Base-by-base conservation (phyloP, 2,888 invertebrate species). In the Cepaea hortensis region DNA sequence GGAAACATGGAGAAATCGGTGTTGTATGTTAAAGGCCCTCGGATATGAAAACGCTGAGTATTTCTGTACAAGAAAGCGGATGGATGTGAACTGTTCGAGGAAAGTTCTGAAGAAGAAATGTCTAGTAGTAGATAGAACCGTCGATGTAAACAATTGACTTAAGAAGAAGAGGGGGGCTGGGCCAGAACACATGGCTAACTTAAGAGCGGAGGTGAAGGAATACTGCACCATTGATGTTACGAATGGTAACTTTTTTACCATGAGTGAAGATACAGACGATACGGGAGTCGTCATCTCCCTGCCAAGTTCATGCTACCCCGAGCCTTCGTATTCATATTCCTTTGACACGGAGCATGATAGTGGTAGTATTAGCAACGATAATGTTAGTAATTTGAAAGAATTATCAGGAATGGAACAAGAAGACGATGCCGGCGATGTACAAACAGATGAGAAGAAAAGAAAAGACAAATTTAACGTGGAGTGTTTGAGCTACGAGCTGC, bases 401-500 rank as follows among this genome's bases (percentile, higher is more conserved):
- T 35, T 35, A 35, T 13, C 11, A 46, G 23, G 13, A 72, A 50
- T 82, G 46, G 65, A 81, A n/a, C 3, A 79, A 20, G 87, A 84
- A 7, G 81, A 65, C 18, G 46, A n/a, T 23, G 72, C n/a, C 6
- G 65, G 77, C 18, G 79, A 15, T 20, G 72, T 46, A 15, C 72
- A 79, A 35, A 80, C 23, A 61, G 86, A 84, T 20, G 84, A 85
- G 75, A 85, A 76, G 55, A 75, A 84, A 50, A 65, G 82, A 62
- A 84, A 85, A 7, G 84, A 87, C 13, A 76, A 83, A 72, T 87
- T 87, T 46, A 73, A 87, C 75, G 81, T 84, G 50, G 81, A 84
- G 46, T 89, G 92, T 35, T 88, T 90, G 15, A 91, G 87, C 88
- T 89, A 90, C 84, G 94, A 94, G 87, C 89, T 94, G 9, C 91